A percentile compares a stretch with the other conserved stretches of the same genome.
phyloP scores from a whole-genome alignment of 1,140 invertebrate genomes.

The Zophobas morio region DNA sequence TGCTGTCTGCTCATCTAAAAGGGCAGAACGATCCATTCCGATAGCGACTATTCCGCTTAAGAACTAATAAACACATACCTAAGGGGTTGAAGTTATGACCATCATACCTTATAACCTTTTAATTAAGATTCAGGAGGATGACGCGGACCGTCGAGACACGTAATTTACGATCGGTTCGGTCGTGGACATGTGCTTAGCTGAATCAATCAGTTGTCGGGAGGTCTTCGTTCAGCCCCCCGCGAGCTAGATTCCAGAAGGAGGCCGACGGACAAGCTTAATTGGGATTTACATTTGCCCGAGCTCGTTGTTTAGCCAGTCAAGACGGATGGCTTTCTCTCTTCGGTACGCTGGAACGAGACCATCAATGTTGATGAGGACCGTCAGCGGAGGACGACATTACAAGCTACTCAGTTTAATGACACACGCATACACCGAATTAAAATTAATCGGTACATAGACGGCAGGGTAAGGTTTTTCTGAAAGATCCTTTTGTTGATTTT shows the following conservation, averaged over 20 bases:
- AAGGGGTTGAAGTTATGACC: slow-evolving; percentile 31
- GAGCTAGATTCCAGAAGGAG: slow-evolving; percentile 58
- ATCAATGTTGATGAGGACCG: slow-evolving; percentile 34
- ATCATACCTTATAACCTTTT: slow-evolving; percentile 2
- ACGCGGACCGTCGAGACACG: slow-evolving; percentile 5
- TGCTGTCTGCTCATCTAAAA: slow-evolving; percentile 57
- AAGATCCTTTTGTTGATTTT: too few relatives aligned
- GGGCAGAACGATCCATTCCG: slow-evolving; percentile 3
- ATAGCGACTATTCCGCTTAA: slow-evolving; percentile 5
- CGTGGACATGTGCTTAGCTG: slow-evolving; percentile 56
- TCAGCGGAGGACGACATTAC: slow-evolving; percentile 19
- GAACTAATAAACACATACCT: slow-evolving; percentile 37
- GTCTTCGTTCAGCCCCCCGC: slow-evolving; percentile 57
- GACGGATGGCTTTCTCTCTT: slow-evolving; percentile 43
- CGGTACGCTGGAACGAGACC: slow-evolving; percentile 20
- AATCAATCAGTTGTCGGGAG: slow-evolving; percentile 66
- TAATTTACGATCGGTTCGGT: slow-evolving; percentile 56
- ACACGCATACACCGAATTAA: slow-evolving; percentile 18
- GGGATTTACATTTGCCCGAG: slow-evolving; percentile 63
- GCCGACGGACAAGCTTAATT: slow-evolving; percentile 63
- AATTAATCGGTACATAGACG: not conserved
- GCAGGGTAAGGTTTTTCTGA: slow-evolving; percentile 1
- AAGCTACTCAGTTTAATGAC: slow-evolving; percentile 33
- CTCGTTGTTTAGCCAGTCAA: slow-evolving; percentile 42
- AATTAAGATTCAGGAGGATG: slow-evolving; percentile 30